phyloP scores from a whole-genome alignment of 2,888 invertebrate genomes.

The Harpalus rufipes region DNA sequence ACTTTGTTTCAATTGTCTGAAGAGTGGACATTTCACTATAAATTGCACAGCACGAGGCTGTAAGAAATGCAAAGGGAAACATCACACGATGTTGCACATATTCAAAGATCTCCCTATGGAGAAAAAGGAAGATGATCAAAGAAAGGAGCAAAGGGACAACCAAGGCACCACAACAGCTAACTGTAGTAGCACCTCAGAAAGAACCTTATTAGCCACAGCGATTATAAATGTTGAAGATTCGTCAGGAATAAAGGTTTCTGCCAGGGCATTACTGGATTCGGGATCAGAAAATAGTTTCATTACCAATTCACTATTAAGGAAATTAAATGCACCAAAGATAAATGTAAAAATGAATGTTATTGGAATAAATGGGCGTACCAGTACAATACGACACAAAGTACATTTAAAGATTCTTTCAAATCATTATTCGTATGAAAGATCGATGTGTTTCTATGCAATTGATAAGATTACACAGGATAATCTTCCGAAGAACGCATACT shows the following conservation, averaged over 20 bases:
- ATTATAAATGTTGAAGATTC: neutral
- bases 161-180: neutral
- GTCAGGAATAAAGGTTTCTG: neutral
- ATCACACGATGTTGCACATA: neutral
- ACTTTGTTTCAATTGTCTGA: neutral
- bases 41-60: neutral
- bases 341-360: neutral
- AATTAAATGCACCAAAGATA: neutral
- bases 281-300: conserved; percentile 34
- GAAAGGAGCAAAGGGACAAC: neutral
- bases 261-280: conserved; percentile 5
- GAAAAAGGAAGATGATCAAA: too few species aligned
- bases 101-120: neutral
- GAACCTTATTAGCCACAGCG: conserved; percentile 11
- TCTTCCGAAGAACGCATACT: neutral
- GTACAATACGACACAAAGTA: neutral
- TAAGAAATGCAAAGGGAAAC: neutral
- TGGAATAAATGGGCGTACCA: neutral
- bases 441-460: neutral
- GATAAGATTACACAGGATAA: neutral
- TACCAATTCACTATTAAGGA: neutral
- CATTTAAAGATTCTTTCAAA: conserved; percentile 5
- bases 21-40: neutral
- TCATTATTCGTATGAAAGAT: neutral
- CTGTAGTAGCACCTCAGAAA: too few species aligned